phyloP scores from a whole-genome alignment of 2,113 vertebrate species.

The Siphamia tubifer region DNA sequence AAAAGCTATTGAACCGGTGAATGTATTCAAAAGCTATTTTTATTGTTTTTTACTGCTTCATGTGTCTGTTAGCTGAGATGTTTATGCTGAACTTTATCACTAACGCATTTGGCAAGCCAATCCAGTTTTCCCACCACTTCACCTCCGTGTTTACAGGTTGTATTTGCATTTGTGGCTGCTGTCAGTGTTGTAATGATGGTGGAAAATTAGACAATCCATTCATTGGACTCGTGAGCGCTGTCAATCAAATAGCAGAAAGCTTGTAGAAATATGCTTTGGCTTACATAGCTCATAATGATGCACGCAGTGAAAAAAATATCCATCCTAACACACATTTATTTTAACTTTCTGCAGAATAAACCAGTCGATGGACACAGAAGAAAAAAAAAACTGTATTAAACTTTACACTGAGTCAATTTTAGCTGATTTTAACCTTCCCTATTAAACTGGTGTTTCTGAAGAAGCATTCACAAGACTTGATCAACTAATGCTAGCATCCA shows the following conservation, averaged over 20 bases:
- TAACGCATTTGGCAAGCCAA: slow-evolving; percentile 9
- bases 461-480: not conserved
- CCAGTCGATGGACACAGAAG: not conserved
- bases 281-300: not conserved
- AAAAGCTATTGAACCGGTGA: slow-evolving; percentile 31
- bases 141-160: slow-evolving; percentile 49
- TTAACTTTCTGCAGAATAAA: not conserved
- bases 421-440: not conserved
- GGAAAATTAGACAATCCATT: slow-evolving; percentile 51
- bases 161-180: slow-evolving; percentile 23
- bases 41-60: slow-evolving; percentile 32
- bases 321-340: slow-evolving; percentile 11
- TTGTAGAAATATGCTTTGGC: slow-evolving; percentile 15
- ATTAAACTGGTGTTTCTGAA: not conserved
- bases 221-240: slow-evolving; percentile 4
- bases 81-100: slow-evolving; percentile 22
- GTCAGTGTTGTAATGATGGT: not conserved
- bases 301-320: slow-evolving; percentile 15
- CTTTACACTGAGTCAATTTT: too few species aligned
- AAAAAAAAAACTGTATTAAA: too few species aligned
- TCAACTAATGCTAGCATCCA: not conserved
- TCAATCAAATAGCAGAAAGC: slow-evolving; percentile 38
- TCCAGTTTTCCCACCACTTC: slow-evolving; percentile 14
- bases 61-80: slow-evolving; percentile 9
- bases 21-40: slow-evolving; percentile 54